Conservation (phyloP, 2,888 invertebrate species). For the Lochmaea crataegi region DNA sequence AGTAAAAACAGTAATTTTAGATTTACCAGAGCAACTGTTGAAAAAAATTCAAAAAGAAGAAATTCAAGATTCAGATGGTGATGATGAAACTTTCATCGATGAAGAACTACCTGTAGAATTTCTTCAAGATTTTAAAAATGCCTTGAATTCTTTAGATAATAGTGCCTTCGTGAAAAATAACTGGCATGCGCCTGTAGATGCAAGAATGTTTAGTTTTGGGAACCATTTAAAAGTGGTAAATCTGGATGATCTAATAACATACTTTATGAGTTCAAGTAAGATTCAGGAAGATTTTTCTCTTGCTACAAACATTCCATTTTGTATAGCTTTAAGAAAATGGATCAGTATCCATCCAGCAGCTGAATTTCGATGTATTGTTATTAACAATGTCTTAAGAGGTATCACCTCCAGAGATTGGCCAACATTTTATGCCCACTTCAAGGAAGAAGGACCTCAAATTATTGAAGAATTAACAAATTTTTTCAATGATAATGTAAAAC, state of each 20-base stretch:
- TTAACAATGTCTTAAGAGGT: constrained; percentile 59
- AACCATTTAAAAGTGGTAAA: constrained; percentile 57
- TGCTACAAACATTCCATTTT: constrained; percentile 54
- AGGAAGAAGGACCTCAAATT: constrained; percentile 59
- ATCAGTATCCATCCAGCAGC: constrained; percentile 62
- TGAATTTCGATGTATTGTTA: constrained; percentile 62
- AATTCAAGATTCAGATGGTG: constrained; percentile 48
- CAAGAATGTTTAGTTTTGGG: constrained; percentile 61
- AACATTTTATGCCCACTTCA: constrained; percentile 60
- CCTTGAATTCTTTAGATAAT: constrained; percentile 54
- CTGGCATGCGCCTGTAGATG: constrained; percentile 63
- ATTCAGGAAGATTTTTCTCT: constrained; percentile 58
- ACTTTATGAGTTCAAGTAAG: constrained; percentile 58
- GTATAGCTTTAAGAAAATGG: constrained; percentile 60
- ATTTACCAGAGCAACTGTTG: constrained; percentile 54
- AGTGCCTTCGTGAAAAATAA: constrained; percentile 61
- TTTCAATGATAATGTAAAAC: constrained; percentile 55
- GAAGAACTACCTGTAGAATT: constrained; percentile 45
- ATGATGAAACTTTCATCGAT: constrained; percentile 34
- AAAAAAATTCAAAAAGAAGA: constrained; percentile 51
- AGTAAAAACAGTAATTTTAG: constrained; percentile 55
- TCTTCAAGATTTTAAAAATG: constrained; percentile 54
- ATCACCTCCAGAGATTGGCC: constrained; percentile 64
- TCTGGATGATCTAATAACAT: constrained; percentile 58
- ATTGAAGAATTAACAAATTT: constrained; percentile 56